Evolutionary conservation across 2,888 invertebrate species (phyloP), one percentile per base, ranked within the genome.

Genomic region (Noctua fimbriata): DNA sequence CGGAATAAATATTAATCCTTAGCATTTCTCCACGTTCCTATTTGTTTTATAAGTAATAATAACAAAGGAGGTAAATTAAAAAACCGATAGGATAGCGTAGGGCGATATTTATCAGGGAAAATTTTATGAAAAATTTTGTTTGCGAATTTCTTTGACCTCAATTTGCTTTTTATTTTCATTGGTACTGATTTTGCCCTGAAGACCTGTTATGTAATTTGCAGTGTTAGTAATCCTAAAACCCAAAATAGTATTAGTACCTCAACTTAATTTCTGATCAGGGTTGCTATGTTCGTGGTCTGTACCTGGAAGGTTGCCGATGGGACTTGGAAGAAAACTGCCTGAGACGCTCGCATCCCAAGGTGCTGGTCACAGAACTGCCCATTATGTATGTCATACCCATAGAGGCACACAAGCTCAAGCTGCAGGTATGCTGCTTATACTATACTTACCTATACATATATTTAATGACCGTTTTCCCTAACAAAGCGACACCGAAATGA

Each of bases 291-390:
- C 97, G 98, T 82, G 99, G 98, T 0, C 94, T 99, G 67, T 99
- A 98, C 94, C 94, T 99, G 90, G 99, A 99, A 95, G 99, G 99
- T 0, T 98, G 98, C 0, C 97, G 98, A 69, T 99, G 99, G 99
- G 98, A 98, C 93, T 85, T 97, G 36, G 96, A 98, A 78, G 97
- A 97, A 10, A 97, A 97, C 77, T 98, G 98, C 92, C 96, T 99
- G 86, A 97, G 97, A 81, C 97, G 97, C 87, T 99, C 99, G 49
- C 97, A 97, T 88, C 99, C 99, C 12, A 99, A 99, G 96, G 97
- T 99, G 81, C 96, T 99, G 75, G 98, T 99, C 82, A 99, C 99
- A 88, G 98, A 98, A 91, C 96, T 99, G 82, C 99, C 99, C 55
- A 98, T 99, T 76, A 97, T 99, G 92, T 98, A 98, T 90, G 98